A percentile compares a stretch with the other conserved stretches of the same genome.
These are phyloP conservation scores for Galeruca laticollis DNA, from an alignment of 2,888 invertebrate genomes.

Conservation along the genomic window DNA sequence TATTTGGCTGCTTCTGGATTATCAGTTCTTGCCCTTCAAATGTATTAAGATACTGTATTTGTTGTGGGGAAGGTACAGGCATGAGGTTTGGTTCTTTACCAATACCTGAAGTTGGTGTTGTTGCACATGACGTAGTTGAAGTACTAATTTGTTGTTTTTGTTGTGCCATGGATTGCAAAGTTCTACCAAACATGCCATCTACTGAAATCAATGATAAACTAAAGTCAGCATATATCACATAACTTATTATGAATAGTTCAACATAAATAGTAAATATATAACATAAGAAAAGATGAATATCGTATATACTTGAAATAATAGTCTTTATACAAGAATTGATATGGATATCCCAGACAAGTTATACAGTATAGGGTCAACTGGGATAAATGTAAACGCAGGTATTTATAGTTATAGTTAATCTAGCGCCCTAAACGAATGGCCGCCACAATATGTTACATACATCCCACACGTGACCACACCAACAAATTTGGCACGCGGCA, in stretches of 20 bases:
- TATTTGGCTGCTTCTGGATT: slow-evolving; percentile 95
- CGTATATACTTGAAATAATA: too few species aligned
- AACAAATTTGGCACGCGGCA: too few species aligned
- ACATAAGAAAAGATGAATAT: too few species aligned
- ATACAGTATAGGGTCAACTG: too few species aligned
- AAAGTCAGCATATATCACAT: background rate
- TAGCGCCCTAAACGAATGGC: too few species aligned
- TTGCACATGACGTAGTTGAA: slow-evolving; percentile 61
- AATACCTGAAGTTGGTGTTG: slow-evolving; percentile 58
- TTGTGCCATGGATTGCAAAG: slow-evolving; percentile 74
- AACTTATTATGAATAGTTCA: slow-evolving; percentile 15
- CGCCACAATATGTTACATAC: too few species aligned
- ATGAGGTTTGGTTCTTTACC: slow-evolving; percentile 89
- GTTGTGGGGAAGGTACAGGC: slow-evolving; percentile 96
- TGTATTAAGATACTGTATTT: slow-evolving; percentile 94
- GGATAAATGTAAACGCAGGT: too few species aligned
- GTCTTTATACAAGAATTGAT: too few species aligned
- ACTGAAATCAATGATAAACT: slow-evolving; percentile 59
- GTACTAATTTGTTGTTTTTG: slow-evolving; percentile 69
- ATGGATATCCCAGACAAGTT: too few species aligned
- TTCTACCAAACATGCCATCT: slow-evolving; percentile 75
- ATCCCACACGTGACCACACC: too few species aligned
- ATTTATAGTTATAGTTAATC: too few species aligned
- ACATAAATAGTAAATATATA: background rate
- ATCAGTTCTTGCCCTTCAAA: slow-evolving; percentile 97